Evolutionary conservation across 2,797 vertebrate genomes (phyloP), one percentile per base, ranked within the genome.

Genomic region (Miichthys miiuy): DNA sequence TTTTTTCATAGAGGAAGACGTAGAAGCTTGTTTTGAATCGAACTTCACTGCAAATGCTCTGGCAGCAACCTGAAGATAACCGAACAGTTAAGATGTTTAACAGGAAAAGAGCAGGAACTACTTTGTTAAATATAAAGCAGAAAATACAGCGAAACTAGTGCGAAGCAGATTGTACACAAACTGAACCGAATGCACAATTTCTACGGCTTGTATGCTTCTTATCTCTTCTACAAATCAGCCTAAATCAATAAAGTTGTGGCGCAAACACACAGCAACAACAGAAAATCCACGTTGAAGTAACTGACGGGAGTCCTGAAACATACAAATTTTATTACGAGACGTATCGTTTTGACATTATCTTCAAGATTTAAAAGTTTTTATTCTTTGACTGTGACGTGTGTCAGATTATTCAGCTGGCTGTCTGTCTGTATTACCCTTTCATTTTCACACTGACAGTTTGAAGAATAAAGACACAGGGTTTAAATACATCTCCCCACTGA

Each of bases 391-490:
- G 79, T 82, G 87, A 91, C 83, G 75, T 87, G 81, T 75, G 91
- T 91, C 93, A 90, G 92, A 91, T 93, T 93, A 94, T 88, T 86
- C 80, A 84, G 73, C 90, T 54, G 70, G 83, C 86, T 91, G 91
- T 91, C 92, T 72, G 12, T 93, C 91, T 79, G 92, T 70, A 87
- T 90, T 90, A 90, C 81, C 48, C 44, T 81, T 87, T 91, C 82
- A 89, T 89, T 88, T 92, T 91, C 88, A 90, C 89, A 70, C 88
- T 82, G 91, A 89, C 81, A 80, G 84, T 75, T 86, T 90, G 77
- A 83, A 93, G 89, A 92, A 93, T 93, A 91, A 93, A 94, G 92
- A 94, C 93, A 92, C 88, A 93, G 89, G 71, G 42, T 90, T 91
- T 89, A 92, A 92, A 92, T 82, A 61, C 82, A 86, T 84, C 81